Evolutionary conservation across 2,113 vertebrate genomes (phyloP).

Genomic region (Myiozetetes cayanensis): DNA sequence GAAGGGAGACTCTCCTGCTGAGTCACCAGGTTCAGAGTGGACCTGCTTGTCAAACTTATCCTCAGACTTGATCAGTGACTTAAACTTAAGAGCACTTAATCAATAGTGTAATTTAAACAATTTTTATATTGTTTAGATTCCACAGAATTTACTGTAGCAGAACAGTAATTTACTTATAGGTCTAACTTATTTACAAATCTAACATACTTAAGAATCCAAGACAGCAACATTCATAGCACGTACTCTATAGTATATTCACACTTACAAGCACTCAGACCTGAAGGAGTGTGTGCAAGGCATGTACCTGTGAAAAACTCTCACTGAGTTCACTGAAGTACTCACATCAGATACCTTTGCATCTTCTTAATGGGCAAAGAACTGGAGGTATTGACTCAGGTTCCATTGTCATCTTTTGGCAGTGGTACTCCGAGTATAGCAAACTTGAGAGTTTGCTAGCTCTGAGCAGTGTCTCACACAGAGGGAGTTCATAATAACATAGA

Average conservation of each 20-base stretch:
- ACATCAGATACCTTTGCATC: background rate
- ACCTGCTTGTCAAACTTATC: background rate
- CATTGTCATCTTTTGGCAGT: background rate
- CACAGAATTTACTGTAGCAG: background rate
- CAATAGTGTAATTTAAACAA: no score
- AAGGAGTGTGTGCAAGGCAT: background rate
- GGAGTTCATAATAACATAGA: background rate
- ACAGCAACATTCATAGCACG: background rate
- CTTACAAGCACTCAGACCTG: background rate
- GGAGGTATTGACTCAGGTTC: accelerated
- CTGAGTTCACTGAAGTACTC: background rate
- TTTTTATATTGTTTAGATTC: background rate
- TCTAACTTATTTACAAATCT: background rate
- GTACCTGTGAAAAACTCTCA: background rate
- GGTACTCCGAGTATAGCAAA: accelerated
- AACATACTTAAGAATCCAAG: background rate
- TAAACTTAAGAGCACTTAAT: background rate
- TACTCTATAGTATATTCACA: accelerated
- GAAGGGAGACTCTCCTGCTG: background rate
- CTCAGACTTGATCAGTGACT: background rate
- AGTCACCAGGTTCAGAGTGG: background rate
- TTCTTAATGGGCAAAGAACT: background rate
- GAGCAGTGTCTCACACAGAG: accelerated
- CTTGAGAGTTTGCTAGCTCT: accelerated
- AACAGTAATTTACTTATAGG: background rate